Evolutionary conservation across 2,888 invertebrate species (phyloP).

Genomic region (Mimachlamys varia): DNA sequence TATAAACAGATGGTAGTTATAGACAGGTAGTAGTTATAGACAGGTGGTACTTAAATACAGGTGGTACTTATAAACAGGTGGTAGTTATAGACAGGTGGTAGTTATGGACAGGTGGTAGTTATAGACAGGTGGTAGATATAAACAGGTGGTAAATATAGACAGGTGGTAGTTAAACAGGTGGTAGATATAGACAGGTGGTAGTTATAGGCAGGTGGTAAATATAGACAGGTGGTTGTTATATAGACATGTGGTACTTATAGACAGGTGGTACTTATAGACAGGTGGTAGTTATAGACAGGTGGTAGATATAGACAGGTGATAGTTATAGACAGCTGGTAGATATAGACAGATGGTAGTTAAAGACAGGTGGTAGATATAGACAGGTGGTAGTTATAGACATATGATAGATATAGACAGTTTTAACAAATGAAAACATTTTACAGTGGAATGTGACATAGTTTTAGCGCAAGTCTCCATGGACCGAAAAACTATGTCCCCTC

Average conservation of each 20-base stretch:
- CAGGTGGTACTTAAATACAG: not conserved
- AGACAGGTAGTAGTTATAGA: slow-evolving; percentile 3
- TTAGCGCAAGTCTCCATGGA: too few species aligned
- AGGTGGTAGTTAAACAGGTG: not conserved
- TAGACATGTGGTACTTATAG: not conserved
- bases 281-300: not conserved
- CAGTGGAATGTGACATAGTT: too few species aligned
- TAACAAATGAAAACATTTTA: too few species aligned
- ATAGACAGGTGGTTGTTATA: not conserved
- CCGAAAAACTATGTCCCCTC: too few species aligned
- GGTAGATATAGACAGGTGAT: not conserved
- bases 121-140: not conserved
- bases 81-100: not conserved
- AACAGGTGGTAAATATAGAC: not conserved
- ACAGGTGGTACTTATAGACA: not conserved
- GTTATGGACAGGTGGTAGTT: not conserved
- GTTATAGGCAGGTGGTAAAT: not conserved
- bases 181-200: not conserved
- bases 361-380: not conserved
- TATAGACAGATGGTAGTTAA: not conserved
- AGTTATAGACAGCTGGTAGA: not conserved
- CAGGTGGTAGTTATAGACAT: not conserved
- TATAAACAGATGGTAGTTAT: not conserved
- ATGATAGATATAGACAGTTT: too few species aligned
- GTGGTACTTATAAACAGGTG: not conserved